A percentile compares a stretch with the other conserved stretches of the same genome.
Evolutionary conservation across 53 echinoderm and acorn worm genomes (phyloP).

Genomic region (Zoroaster sp.): DNA sequence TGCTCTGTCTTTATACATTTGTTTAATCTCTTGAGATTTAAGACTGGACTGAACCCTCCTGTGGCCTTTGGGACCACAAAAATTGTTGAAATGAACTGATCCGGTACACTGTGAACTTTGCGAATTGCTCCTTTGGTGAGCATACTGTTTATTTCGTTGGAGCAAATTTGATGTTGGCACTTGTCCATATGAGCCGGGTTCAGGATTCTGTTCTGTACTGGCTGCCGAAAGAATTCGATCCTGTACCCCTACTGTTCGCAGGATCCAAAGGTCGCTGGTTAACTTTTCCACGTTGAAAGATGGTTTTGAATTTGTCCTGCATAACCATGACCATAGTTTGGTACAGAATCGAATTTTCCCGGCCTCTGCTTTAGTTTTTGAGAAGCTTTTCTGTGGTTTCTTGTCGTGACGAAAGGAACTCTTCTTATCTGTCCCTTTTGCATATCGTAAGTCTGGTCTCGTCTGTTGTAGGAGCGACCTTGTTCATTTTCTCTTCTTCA

Average conservation of each 20-base stretch:
- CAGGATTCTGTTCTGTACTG: slow-evolving; percentile 27
- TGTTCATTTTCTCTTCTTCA: slow-evolving; percentile 47
- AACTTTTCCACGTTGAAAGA: slow-evolving; percentile 12
- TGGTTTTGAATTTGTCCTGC: slow-evolving; percentile 41
- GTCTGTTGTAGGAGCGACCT: slow-evolving; percentile 33
- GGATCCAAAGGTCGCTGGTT: slow-evolving; percentile 40
- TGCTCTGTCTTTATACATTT: slow-evolving; percentile 20
- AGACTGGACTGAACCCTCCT: slow-evolving; percentile 45
- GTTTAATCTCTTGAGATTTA: slow-evolving; percentile 53
- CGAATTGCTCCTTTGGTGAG: slow-evolving; percentile 42
- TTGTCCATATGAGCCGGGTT: slow-evolving; percentile 1
- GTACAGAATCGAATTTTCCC: slow-evolving; percentile 45
- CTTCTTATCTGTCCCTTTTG: not conserved
- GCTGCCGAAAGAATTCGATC: slow-evolving; percentile 6
- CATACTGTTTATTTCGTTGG: slow-evolving; percentile 49
- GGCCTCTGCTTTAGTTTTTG: no score
- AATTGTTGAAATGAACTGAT: slow-evolving; percentile 50
- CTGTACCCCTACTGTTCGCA: slow-evolving; percentile 44
- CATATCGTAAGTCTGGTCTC: not conserved
- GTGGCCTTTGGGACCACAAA: slow-evolving; percentile 56
- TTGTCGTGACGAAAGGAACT: slow-evolving; percentile 21
- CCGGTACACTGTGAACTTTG: not conserved
- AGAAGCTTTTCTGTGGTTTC: not conserved
- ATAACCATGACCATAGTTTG: slow-evolving; percentile 4
- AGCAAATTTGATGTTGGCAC: not conserved